Evolutionary conservation across 2,797 vertebrate genomes (phyloP), one percentile per base, ranked within the genome.

Genomic region (Gymnothorax reevesii): DNA sequence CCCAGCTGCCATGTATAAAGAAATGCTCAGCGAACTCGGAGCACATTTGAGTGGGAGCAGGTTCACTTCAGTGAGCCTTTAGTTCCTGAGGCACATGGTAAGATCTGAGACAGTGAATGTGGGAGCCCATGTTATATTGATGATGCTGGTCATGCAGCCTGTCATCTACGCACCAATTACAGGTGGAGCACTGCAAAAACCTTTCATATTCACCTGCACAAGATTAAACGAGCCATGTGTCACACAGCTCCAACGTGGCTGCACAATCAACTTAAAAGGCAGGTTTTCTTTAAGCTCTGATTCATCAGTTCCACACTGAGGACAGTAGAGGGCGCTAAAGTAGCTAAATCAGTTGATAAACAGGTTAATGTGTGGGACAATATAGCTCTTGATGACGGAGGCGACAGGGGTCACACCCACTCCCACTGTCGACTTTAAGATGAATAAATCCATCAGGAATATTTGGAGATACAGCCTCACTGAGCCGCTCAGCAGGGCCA

Each of bases 51-150:
- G 69, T 33, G 0, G 20, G 73, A 10, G 75, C 7, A 52, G 49
- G 20, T 13, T 15, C 17, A 33, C 33, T 75, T 75, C 73, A 75
- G 73, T 42, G 7, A 7, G 73, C 33, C 6, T n/a, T 79, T 20
- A 17, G 75, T 0, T 79, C 75, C 20, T 3, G 42, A 8, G 42
- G 42, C 49, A 22, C 1, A 7, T 1, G 49, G 17, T 79, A 3
- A 79, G 75, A 79, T 79, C 75, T 55, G 52, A 54, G 22, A 79
- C 52, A 52, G 15, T 79, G 75, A 33, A 54, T 54, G 73, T 75
- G 73, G 33, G 20, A 5, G 27, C 17, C 2, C 49, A 55, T 55
- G 15, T 52, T 20, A 75, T 77, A 52, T 52, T 49, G 73, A 77
- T 77, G 73, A 55, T 52, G 75, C 17, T 54, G 17, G 9, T n/a